Base-by-base conservation (phyloP, 2,113 vertebrate species). In the Lagopus muta region DNA sequence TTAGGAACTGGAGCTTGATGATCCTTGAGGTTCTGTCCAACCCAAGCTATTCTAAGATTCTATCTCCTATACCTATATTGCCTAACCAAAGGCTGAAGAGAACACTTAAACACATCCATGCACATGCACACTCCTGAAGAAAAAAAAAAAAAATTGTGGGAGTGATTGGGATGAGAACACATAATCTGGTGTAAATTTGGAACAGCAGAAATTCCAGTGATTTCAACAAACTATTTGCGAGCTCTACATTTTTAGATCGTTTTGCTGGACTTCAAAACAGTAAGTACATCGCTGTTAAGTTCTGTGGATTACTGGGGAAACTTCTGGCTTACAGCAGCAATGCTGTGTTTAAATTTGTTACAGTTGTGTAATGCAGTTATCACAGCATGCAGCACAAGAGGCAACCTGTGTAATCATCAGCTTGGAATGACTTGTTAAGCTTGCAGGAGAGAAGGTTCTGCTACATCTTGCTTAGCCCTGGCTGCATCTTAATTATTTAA, bases 351-450 rank as follows among this genome's bases (percentile, higher is more conserved):
- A 14, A 65, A 50, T 45, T 8, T 43, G 1, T 76, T 73, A 5
- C 50, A 3, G 5, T n/a, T 54, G 54, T 84, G 10, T n/a, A 52
- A 10, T 1, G 5, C 58, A 72, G 1, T 42, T 87, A 43, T 5
- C 7, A 3, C 3, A 54, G 43, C 30, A 55, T 67, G 71, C 34
- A 30, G 34, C 5, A 22, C 19, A 11, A 52, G 22, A 32, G 14
- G 17, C 24, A 7, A 1, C 11, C 36, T 47, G 6, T 55, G 42
- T 54, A 55, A 21, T 72, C 47, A 24, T 61, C 60, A 66, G n/a
- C 76, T 80, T 21, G 0, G 0, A n/a, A 47, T 6, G 57, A 43
- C 36, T 88, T 2, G 0, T 86, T 34, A 48, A 36, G 47, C 9
- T 0, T 0, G 13, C 22, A 25, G 34, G 65, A 54, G 60, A 43